Base-by-base conservation (phyloP, 2,888 invertebrate genomes). In the Lithophane semibrunnea region DNA sequence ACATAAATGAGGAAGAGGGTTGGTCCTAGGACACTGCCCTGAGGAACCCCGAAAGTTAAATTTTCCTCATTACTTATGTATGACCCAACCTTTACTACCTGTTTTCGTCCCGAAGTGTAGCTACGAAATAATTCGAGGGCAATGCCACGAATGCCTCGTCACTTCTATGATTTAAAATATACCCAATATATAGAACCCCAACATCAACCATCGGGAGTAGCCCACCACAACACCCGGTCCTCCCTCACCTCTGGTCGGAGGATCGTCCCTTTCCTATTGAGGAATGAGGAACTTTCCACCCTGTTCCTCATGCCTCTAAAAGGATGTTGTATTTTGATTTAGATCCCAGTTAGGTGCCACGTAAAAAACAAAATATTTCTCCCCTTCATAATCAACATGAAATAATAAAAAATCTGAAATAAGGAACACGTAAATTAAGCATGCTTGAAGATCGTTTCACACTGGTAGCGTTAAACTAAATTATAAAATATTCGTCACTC, bases 401-500 rank as follows among this genome's bases (percentile, higher is more conserved):
- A 12, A 47, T 13, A 10, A 0, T 13, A 12, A 37, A 5, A 37
- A 16, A 2, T 58, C 37, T 29, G 10, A 49, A 29, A 16, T 37
- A 44, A 70, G 18, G 13, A 42, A 44, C 10, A 5, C 12, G 37
- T 37, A 37, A 37, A 42, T 7, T 44, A 24, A 7, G 29, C 13
- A 18, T 24, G n/a, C 18, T 42, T 49, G n/a, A 10, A 42, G 29
- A 49, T 13, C 37, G 5, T 16, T 73, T 74, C 18, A 54, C 24
- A 24, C 10, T 49, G 10, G 13, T 5, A 24, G 12, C 16, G 37
- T 8, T 16, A 29, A 78, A 83, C 47, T 44, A 18, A 42, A 66
- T 52, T n/a, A 73, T 86, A 60, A 86, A 70, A 60, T 60, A 70
- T 86, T 83, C 63, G 37, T 47, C 72, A 49, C 69, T 54, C 9